Conservation (phyloP, 2,797 vertebrate species). For the Chelon labrosus region DNA sequence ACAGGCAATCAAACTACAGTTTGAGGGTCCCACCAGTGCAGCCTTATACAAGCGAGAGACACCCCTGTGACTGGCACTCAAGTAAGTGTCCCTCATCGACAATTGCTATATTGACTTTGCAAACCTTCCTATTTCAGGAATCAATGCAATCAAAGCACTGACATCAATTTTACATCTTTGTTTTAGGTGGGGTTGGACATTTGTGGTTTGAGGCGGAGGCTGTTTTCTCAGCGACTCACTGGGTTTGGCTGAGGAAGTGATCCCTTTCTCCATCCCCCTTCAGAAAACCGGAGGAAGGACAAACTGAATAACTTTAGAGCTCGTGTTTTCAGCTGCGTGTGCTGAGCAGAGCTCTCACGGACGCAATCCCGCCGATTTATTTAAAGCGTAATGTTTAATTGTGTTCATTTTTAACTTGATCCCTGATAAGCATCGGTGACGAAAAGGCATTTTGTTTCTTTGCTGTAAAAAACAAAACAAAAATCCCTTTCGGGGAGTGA, state of each 20-base stretch:
- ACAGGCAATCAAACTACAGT: slow-evolving; percentile 89
- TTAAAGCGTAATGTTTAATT: background rate
- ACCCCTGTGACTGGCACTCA: slow-evolving; percentile 76
- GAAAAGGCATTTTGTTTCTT: slow-evolving; percentile 10
- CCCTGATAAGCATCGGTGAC: background rate
- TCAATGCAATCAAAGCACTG: background rate
- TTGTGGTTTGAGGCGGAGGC: slow-evolving; percentile 45
- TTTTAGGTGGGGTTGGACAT: slow-evolving; percentile 35
- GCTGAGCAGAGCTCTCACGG: slow-evolving; percentile 42
- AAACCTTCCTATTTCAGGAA: no score
- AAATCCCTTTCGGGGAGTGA: background rate
- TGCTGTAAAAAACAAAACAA: background rate
- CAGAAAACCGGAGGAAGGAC: slow-evolving; percentile 52
- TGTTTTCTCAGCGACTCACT: slow-evolving; percentile 36
- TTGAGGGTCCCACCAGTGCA: slow-evolving; percentile 88
- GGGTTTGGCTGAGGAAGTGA: slow-evolving; percentile 49
- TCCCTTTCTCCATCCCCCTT: slow-evolving; percentile 38
- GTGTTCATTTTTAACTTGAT: background rate
- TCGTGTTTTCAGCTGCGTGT: slow-evolving; percentile 63
- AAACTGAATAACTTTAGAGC: slow-evolving; percentile 59
- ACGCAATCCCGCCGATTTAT: slow-evolving; percentile 15
- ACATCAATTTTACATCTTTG: slow-evolving; percentile 47
- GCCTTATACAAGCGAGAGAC: slow-evolving; percentile 88
- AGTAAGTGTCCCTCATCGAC: slow-evolving; percentile 34
- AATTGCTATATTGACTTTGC: no score